phyloP scores from a whole-genome alignment of 2,888 invertebrate species.

The Epirrhoe tristata region DNA sequence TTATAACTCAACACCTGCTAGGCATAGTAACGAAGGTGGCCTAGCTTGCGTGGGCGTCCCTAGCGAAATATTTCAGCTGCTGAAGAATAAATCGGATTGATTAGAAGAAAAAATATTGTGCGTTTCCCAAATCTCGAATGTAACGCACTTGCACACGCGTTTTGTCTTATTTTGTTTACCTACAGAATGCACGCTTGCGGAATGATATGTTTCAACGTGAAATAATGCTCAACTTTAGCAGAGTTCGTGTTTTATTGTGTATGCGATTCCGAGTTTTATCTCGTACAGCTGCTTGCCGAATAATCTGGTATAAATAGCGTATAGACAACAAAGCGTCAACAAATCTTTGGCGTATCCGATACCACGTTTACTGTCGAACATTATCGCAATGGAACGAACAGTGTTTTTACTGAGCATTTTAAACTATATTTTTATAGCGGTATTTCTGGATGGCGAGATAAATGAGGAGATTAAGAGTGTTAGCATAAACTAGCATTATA shows the following conservation, averaged over 20 bases:
- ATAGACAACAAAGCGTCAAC: slow-evolving; percentile 75
- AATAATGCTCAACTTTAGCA: slow-evolving; percentile 71
- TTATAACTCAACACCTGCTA: slow-evolving; percentile 2
- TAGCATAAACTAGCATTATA: slow-evolving; percentile 23
- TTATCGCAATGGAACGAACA: slow-evolving; percentile 44
- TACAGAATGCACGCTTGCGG: slow-evolving; percentile 72
- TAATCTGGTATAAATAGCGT: slow-evolving; percentile 77
- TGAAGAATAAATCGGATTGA: slow-evolving; percentile 45
- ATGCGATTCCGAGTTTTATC: slow-evolving; percentile 71
- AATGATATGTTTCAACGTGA: slow-evolving; percentile 74
- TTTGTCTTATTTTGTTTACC: slow-evolving; percentile 72
- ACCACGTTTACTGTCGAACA: slow-evolving; percentile 53
- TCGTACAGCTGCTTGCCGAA: slow-evolving; percentile 81
- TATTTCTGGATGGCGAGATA: slow-evolving; percentile 31
- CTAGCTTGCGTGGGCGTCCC: slow-evolving; percentile 17
- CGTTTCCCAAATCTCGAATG: slow-evolving; percentile 65
- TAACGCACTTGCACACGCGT: slow-evolving; percentile 67
- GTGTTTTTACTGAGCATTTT: slow-evolving; percentile 51
- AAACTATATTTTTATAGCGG: slow-evolving; percentile 49
- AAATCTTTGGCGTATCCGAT: slow-evolving; percentile 54
- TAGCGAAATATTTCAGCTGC: slow-evolving; percentile 22
- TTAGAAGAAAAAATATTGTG: slow-evolving; percentile 49
- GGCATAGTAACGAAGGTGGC: slow-evolving; percentile 5
- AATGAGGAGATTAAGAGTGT: slow-evolving; percentile 32
- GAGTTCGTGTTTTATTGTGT: slow-evolving; percentile 76